Evolutionary conservation across 2,888 invertebrate genomes (phyloP).

Genomic region (Netelia inedita): DNA sequence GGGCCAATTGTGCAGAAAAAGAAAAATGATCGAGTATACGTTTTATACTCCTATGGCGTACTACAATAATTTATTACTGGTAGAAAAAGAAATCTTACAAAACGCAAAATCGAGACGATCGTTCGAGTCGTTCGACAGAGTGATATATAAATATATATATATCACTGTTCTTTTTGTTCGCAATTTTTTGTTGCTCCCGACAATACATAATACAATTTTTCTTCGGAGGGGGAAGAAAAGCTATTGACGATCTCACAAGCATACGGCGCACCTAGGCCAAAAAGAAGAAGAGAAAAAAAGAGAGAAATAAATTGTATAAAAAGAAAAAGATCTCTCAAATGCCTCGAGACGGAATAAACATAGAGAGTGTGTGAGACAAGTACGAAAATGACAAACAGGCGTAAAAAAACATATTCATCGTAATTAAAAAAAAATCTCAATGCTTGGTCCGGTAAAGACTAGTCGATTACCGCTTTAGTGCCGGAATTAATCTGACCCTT

Average conservation of each 20-base stretch:
- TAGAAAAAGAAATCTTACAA: conserved; percentile 75
- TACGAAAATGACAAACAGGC: conserved; percentile 42
- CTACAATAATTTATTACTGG: conserved; percentile 80
- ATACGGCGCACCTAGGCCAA: conserved; percentile 15
- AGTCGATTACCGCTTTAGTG: conserved; percentile 81
- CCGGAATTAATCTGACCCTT: conserved; percentile 76
- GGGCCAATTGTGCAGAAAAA: conserved; percentile 61
- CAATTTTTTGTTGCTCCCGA: conserved; percentile 11
- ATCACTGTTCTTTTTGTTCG: conserved; percentile 39
- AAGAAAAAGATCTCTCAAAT: conserved; percentile 40
- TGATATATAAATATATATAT: conserved; percentile 55
- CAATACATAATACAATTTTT: conserved; percentile 34
- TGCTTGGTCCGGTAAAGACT: conserved; percentile 83
- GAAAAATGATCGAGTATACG: conserved; percentile 62
- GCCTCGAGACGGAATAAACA: conserved; percentile 54
- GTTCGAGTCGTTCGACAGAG: conserved; percentile 61
- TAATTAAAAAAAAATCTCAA: conserved; percentile 79
- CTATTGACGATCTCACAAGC: conserved; percentile 10
- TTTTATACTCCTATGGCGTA: conserved; percentile 69
- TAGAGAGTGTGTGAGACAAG: conserved; percentile 1
- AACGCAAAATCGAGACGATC: conserved; percentile 64
- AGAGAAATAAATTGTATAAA: conserved; percentile 5
- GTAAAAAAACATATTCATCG: conserved; percentile 68
- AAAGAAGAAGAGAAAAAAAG: conserved; percentile 8
- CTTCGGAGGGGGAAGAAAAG: neutral